phyloP scores from a whole-genome alignment of 2,113 vertebrate genomes.

The Corvus cornix region DNA sequence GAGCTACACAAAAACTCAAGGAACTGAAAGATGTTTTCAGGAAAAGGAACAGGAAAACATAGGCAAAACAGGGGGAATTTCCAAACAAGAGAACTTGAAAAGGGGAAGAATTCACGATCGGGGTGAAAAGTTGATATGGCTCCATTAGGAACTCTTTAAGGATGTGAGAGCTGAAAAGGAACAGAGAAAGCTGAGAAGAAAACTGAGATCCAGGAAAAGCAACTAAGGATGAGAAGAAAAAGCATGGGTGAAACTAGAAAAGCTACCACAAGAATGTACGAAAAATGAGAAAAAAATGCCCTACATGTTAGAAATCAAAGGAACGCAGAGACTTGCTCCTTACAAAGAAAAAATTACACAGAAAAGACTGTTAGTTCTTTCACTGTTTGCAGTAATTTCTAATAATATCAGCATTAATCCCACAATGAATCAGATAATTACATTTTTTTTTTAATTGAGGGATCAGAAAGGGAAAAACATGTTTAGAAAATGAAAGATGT shows the following conservation, averaged over 20 bases:
- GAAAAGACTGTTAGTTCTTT: neutral
- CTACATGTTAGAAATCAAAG: neutral
- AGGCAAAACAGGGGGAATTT: neutral
- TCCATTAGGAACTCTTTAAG: neutral
- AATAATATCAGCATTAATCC: neutral
- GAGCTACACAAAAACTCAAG: neutral
- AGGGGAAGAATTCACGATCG: neutral
- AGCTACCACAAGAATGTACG: neutral
- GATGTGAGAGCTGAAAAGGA: neutral
- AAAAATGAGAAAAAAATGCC: neutral
- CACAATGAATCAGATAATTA: neutral
- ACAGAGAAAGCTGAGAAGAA: neutral
- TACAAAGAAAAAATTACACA: neutral
- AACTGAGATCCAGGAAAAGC: neutral
- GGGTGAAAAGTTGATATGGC: neutral
- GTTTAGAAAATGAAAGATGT: neutral
- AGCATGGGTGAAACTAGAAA: neutral
- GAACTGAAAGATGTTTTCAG: neutral
- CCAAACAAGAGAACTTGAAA: neutral
- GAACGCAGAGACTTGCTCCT: neutral
- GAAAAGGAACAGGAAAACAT: neutral
- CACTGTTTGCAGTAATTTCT: neutral
- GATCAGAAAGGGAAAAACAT: neutral
- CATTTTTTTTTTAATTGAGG: fast-evolving
- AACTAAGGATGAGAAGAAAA: neutral